Base-by-base conservation (phyloP, 2,797 vertebrate genomes). In the Poliocrania exsul region DNA sequence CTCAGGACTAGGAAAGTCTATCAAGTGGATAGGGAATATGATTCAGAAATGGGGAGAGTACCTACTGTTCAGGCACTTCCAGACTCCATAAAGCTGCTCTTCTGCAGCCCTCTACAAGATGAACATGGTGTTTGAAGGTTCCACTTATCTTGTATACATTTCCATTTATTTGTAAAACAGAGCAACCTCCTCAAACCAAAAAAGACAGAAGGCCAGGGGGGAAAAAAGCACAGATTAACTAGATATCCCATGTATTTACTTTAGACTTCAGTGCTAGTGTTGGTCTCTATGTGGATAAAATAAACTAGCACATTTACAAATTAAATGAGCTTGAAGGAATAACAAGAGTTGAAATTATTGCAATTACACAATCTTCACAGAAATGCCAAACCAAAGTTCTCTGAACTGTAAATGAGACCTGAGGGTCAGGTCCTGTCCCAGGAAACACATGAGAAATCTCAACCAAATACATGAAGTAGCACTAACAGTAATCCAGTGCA, bases 361-460 rank as follows among this genome's bases (percentile, higher is more conserved):
- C 58, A 90, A 83, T 90, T 93, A 90, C 51, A 92, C 87, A 93
- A 28, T 62, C 28, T 79, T 62, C 58, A 88, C 35, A 88, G 57
- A 87, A 96, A 79, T 75, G 79, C 54, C 80, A 92, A 75, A 74
- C 28, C 66, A 47, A 93, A 88, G 49, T 71, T 86, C 56, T 94
- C 86, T 92, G 74, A 86, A 81, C 77, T 92, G 81, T 79, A 95
- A 93, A 95, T 60, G 80, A 94, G 83, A 96, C 90, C 74, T 82
- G 77, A 82, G 60, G 85, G 86, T 88, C 92, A 95, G 86, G 81
- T 92, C 95, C 74, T 82, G 81, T 64, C 64, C 37, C 81, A 92
- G 56, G 64, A 91, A 92, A 85, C 53, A 60, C n/a, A 69, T 47
- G 51, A 90, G 50, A 90, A 93, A 71, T 56, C 37, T 88, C 81